Conservation (phyloP, 2,888 invertebrate genomes). For the Mythimna albipuncta region DNA sequence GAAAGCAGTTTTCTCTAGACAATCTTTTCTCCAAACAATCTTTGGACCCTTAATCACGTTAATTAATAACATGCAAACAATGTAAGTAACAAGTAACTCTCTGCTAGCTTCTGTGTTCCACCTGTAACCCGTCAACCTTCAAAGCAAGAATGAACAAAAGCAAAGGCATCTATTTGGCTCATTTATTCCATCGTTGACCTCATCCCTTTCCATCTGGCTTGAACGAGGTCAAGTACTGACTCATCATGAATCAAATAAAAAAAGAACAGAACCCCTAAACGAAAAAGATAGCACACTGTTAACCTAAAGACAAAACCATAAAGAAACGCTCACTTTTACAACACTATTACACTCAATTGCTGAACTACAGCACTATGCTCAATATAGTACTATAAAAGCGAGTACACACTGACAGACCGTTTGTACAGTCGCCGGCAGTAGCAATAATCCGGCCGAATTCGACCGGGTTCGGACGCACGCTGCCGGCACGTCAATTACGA, state of each 20-base stretch:
- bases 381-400: conserved; percentile 31
- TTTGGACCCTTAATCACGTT: too few species aligned
- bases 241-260: neutral
- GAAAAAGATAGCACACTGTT: neutral
- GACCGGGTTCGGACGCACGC: conserved; percentile 26
- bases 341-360: conserved; percentile 1
- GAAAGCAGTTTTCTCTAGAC: too few species aligned
- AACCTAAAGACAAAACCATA: neutral
- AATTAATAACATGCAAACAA: too few species aligned
- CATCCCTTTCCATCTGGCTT: neutral
- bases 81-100: too few species aligned
- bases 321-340: neutral
- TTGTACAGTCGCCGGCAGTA: conserved; percentile 34
- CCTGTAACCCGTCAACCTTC: too few species aligned
- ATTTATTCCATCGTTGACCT: neutral
- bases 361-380: neutral
- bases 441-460: conserved; percentile 49
- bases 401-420: conserved; percentile 35
- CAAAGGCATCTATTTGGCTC: neutral
- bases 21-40: too few species aligned
- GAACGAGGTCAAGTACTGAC: neutral
- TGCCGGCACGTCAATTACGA: conserved; percentile 60
- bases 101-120: too few species aligned
- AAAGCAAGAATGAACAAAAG: too few species aligned
- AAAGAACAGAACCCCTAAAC: neutral